Evolutionary conservation across 2,113 vertebrate genomes (phyloP).

Genomic region (Gobio gobio): DNA sequence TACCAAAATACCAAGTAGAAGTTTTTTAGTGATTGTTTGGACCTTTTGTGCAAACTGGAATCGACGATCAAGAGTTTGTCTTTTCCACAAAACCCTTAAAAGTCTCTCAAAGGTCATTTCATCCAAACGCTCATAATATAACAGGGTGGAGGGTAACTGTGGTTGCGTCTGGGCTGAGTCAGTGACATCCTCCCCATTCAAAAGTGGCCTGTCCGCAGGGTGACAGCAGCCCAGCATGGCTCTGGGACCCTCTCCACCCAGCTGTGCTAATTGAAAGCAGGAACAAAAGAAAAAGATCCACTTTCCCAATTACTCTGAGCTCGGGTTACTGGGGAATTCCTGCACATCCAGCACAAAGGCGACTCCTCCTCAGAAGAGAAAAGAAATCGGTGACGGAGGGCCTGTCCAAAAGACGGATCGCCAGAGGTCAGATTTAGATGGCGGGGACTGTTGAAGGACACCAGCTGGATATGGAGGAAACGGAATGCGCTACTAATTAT

Average conservation of each 20-base stretch:
- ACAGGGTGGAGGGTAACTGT: background rate
- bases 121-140: background rate
- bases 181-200: slow-evolving; percentile 26
- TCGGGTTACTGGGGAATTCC: slow-evolving; percentile 55
- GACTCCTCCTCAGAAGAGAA: slow-evolving; percentile 31
- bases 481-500: slow-evolving; percentile 59
- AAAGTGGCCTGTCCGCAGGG: slow-evolving; percentile 30
- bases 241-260: slow-evolving; percentile 35
- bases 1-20: background rate
- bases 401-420: slow-evolving; percentile 55
- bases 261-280: slow-evolving; percentile 48
- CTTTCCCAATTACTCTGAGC: slow-evolving; percentile 42
- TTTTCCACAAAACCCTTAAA: background rate
- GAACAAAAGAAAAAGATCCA: slow-evolving; percentile 52
- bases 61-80: background rate
- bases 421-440: slow-evolving; percentile 29
- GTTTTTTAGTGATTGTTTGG: background rate
- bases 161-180: background rate
- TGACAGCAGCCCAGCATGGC: slow-evolving; percentile 44
- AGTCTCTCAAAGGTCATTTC: background rate
- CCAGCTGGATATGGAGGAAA: slow-evolving; percentile 56
- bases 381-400: slow-evolving; percentile 33
- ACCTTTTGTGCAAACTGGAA: background rate
- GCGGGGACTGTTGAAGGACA: slow-evolving; percentile 41
- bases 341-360: slow-evolving; percentile 50